Percentiles rank a stretch among this genome's conserved stretches.
Conservation (phyloP, 2,888 invertebrate genomes). For the Drosophila villosipedis region DNA sequence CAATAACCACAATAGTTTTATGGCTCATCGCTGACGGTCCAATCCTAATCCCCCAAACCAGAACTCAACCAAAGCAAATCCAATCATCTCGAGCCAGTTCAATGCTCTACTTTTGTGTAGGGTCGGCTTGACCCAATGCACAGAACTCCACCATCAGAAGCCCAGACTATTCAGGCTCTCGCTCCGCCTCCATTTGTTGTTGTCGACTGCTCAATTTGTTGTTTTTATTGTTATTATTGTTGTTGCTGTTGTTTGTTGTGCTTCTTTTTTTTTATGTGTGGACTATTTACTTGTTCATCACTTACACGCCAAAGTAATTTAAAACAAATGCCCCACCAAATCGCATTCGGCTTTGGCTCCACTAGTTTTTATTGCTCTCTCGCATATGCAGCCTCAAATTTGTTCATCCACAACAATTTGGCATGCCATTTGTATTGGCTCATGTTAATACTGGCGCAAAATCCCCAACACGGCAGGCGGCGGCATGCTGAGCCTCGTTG, state of each 20-base stretch:
- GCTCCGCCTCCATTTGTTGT: conserved; percentile 32
- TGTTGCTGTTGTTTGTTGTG: conserved; percentile 18
- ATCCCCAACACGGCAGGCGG: conserved; percentile 70
- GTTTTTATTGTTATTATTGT: conserved; percentile 34
- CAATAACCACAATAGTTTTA: conserved; percentile 67
- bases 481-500: conserved; percentile 15
- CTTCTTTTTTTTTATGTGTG: conserved; percentile 40
- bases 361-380: conserved; percentile 67
- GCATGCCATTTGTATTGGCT: conserved; percentile 82
- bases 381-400: conserved; percentile 63
- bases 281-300: conserved; percentile 74
- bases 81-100: conserved; percentile 63
- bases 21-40: conserved; percentile 56
- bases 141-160: conserved; percentile 10
- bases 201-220: conserved; percentile 66
- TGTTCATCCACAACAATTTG: conserved; percentile 81
- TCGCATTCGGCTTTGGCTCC: conserved; percentile 69
- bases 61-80: conserved; percentile 33
- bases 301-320: conserved; percentile 82
- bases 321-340: conserved; percentile 81
- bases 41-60: conserved; percentile 30
- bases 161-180: conserved; percentile 2
- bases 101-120: conserved; percentile 53
- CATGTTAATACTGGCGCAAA: conserved; percentile 73
- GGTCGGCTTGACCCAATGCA: conserved; percentile 28